A percentile compares a stretch with the other conserved stretches of the same genome.
Evolutionary conservation across 2,888 invertebrate species (phyloP).

Genomic region (Lordiphosa fenestrarum): DNA sequence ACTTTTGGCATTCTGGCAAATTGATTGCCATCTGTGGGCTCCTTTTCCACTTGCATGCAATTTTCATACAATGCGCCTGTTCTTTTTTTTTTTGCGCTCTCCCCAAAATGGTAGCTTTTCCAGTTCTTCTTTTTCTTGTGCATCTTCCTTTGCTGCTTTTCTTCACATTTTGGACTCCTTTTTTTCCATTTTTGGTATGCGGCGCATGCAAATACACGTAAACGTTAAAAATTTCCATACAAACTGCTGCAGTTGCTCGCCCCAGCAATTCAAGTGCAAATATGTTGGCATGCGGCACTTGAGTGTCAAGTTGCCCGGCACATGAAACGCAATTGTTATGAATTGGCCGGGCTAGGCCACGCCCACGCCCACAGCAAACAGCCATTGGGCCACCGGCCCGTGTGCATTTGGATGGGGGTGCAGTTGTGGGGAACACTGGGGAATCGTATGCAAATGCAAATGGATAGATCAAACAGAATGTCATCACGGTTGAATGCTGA

Average conservation of each 20-base stretch:
- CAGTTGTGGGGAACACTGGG: constrained; percentile 2
- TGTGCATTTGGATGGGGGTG: constrained; percentile 9
- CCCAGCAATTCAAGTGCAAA: constrained; percentile 65
- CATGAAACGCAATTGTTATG: constrained; percentile 70
- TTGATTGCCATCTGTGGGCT: constrained; percentile 54
- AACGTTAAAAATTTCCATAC: constrained; percentile 60
- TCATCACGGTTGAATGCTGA: constrained; percentile 41
- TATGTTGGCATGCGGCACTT: constrained; percentile 68
- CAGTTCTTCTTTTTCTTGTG: constrained; percentile 6
- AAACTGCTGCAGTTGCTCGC: constrained; percentile 41
- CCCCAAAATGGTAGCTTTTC: constrained; percentile 7
- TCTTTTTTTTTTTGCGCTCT: constrained; percentile 9
- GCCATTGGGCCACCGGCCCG: constrained; percentile 14
- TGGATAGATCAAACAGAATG: constrained; percentile 41
- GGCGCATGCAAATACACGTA: constrained; percentile 55
- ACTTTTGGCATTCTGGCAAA: constrained; percentile 50
- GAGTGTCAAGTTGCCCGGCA: constrained; percentile 62
- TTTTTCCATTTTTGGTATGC: constrained; percentile 13
- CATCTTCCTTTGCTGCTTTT: background rate
- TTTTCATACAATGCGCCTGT: constrained; percentile 40
- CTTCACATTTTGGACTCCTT: background rate
- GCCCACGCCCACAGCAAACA: constrained; percentile 24
- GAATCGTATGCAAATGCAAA: constrained; percentile 34
- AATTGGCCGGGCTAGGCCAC: constrained; percentile 45
- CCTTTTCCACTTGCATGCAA: constrained; percentile 34